A percentile compares a stretch with the other conserved stretches of the same genome.
Evolutionary conservation across 2,888 invertebrate species (phyloP).

Genomic region (Diarsia rubi): DNA sequence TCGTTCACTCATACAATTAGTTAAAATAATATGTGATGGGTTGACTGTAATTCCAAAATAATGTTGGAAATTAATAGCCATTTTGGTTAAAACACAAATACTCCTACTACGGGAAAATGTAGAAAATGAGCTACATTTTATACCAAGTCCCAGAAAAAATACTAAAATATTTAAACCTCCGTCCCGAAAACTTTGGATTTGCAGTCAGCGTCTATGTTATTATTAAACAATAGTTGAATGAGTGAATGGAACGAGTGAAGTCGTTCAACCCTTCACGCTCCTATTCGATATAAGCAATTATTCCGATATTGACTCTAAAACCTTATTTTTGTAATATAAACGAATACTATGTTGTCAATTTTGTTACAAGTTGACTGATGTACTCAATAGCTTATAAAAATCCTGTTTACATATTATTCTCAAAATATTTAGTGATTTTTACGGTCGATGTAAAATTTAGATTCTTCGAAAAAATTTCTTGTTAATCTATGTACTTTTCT

Average conservation of each 20-base stretch:
- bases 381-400: slow-evolving; percentile 4
- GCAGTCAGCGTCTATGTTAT: not conserved
- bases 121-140: slow-evolving; percentile 48
- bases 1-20: slow-evolving; percentile 47
- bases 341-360: slow-evolving; percentile 3
- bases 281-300: slow-evolving; percentile 55
- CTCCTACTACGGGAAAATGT: slow-evolving; percentile 24
- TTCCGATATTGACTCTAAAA: slow-evolving; percentile 66
- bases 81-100: slow-evolving; percentile 22
- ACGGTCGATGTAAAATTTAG: slow-evolving; percentile 7
- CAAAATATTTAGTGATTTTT: slow-evolving; percentile 2
- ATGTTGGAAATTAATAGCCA: slow-evolving; percentile 22
- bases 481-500: slow-evolving; percentile 3
- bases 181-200: slow-evolving; percentile 24
- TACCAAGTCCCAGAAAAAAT: not conserved
- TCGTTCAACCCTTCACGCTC: slow-evolving; percentile 50
- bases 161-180: slow-evolving; percentile 12
- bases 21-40: not conserved
- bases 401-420: slow-evolving; percentile 9
- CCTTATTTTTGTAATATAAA: slow-evolving; percentile 13
- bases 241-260: slow-evolving; percentile 44
- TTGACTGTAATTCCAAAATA: slow-evolving; percentile 17
- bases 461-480: slow-evolving; percentile 3
- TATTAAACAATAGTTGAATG: slow-evolving; percentile 5
- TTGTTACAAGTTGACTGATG: not conserved